phyloP scores from a whole-genome alignment of 2,797 vertebrate species.

The Vultur gryphus region DNA sequence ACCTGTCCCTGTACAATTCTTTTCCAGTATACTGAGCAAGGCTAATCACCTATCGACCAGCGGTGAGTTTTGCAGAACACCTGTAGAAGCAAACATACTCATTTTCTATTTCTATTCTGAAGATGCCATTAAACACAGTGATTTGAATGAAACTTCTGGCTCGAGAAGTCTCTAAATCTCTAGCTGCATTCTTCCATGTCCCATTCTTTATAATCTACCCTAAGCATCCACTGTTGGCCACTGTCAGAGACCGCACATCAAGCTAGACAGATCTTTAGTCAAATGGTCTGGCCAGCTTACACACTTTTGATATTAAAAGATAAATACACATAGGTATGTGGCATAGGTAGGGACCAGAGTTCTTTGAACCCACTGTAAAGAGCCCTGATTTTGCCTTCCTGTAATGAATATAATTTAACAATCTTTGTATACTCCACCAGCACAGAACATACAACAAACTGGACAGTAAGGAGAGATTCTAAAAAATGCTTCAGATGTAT shows the following conservation, averaged over 20 bases:
- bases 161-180: background rate
- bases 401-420: background rate
- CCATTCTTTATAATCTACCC: background rate
- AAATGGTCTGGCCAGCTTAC: background rate
- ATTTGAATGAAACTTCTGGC: background rate
- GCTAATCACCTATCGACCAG: background rate
- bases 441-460: background rate
- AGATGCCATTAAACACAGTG: background rate
- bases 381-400: background rate
- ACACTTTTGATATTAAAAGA: background rate
- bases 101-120: background rate
- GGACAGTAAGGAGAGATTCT: background rate
- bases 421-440: background rate
- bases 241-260: background rate
- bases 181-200: background rate
- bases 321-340: background rate
- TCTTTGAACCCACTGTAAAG: background rate
- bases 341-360: background rate
- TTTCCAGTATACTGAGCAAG: background rate
- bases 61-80: background rate
- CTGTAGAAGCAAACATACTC: background rate
- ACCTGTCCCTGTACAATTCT: background rate
- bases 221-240: background rate
- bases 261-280: background rate
- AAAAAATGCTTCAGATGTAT: background rate